Evolutionary conservation across 2,797 vertebrate species (phyloP).

Genomic region (Macroramphosus scolopax): DNA sequence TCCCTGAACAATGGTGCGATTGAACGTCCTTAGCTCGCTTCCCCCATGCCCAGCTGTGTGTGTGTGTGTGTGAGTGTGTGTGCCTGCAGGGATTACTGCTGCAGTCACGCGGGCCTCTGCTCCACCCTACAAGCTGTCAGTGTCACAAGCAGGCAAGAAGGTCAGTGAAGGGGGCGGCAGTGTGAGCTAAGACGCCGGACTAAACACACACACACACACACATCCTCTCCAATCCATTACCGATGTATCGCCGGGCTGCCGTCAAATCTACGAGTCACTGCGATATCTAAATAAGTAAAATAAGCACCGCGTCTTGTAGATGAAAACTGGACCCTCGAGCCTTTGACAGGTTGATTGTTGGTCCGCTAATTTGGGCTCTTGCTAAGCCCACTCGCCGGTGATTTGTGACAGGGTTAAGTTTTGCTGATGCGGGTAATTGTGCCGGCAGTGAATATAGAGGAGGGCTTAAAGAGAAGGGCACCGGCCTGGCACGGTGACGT

Average conservation of each 20-base stretch:
- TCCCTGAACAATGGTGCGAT: slow-evolving; percentile 80
- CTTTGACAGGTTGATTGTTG: slow-evolving; percentile 11
- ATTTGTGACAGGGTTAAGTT: slow-evolving; percentile 52
- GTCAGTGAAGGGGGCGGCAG: slow-evolving; percentile 65
- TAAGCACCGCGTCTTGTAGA: not conserved
- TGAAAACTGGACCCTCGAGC: not conserved
- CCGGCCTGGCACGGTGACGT: slow-evolving; percentile 20
- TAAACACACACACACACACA: not conserved
- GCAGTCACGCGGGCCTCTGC: slow-evolving; percentile 80
- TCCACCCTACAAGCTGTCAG: slow-evolving; percentile 82
- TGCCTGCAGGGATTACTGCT: slow-evolving; percentile 80
- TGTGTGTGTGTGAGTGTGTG: slow-evolving; percentile 22
- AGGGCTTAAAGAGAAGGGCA: slow-evolving; percentile 29
- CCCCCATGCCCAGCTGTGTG: slow-evolving; percentile 76
- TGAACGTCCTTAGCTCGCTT: slow-evolving; percentile 58
- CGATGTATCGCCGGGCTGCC: not conserved
- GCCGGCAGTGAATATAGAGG: slow-evolving; percentile 46
- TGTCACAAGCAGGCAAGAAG: slow-evolving; percentile 78
- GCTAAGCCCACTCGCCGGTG: slow-evolving; percentile 37
- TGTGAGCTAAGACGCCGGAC: slow-evolving; percentile 16
- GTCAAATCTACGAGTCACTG: slow-evolving; percentile 2
- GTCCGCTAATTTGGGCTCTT: too few species aligned
- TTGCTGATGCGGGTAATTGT: slow-evolving; percentile 54
- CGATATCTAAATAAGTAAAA: too few species aligned
- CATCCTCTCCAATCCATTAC: not conserved